Evolutionary conservation across 2,797 vertebrate species (phyloP).

Genomic region (Chloroceryle inda): DNA sequence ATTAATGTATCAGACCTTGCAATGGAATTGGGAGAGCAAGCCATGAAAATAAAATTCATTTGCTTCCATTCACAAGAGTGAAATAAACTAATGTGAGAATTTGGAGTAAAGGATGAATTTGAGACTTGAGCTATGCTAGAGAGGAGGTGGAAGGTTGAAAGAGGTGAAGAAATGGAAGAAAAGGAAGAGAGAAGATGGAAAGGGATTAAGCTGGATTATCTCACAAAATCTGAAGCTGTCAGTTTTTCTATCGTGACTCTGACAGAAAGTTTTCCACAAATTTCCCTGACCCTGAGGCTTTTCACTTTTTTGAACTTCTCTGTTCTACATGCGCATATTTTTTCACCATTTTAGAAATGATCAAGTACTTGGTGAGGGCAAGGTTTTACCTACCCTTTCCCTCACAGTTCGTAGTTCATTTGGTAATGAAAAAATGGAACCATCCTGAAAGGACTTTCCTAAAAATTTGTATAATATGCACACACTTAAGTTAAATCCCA

Average conservation of each 20-base stretch:
- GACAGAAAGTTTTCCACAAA: neutral
- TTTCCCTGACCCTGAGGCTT: neutral
- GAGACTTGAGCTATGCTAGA: neutral
- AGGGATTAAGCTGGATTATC: conserved; percentile 9
- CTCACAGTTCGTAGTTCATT: neutral
- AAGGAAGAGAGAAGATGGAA: neutral
- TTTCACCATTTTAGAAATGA: neutral
- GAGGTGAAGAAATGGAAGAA: neutral
- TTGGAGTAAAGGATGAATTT: conserved; percentile 42
- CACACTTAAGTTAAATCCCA: neutral
- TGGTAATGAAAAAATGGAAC: neutral
- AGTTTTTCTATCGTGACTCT: neutral
- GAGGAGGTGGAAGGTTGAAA: neutral
- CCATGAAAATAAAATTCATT: conserved; percentile 71
- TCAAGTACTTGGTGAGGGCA: neutral
- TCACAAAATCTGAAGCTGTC: neutral
- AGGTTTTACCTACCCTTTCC: neutral
- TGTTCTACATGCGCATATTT: neutral
- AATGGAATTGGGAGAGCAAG: conserved; percentile 63
- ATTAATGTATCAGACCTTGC: conserved; percentile 65
- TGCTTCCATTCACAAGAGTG: conserved; percentile 49
- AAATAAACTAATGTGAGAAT: conserved; percentile 61
- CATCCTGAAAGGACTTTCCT: neutral
- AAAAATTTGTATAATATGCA: neutral
- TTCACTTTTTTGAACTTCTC: neutral